Conservation (phyloP, 2,113 vertebrate genomes). For the Calcarius ornatus region DNA sequence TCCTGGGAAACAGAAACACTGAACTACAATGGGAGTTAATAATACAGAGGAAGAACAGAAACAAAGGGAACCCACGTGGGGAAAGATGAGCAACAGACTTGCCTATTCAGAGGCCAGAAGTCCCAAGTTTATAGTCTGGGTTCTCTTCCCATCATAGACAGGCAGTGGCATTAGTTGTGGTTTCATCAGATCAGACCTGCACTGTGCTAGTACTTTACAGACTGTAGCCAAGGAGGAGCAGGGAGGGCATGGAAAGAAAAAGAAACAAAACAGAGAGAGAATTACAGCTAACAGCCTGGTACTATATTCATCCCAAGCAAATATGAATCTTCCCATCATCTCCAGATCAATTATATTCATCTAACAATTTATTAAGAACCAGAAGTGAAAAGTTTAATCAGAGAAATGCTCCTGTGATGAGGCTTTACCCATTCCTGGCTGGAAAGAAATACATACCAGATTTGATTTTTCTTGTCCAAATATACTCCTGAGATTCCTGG, state of each 20-base stretch:
- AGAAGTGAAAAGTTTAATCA: conserved; percentile 64
- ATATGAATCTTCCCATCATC: conserved; percentile 62
- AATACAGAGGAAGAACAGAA: neutral
- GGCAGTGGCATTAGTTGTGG: neutral
- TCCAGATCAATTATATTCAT: conserved; percentile 62
- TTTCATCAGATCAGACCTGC: neutral
- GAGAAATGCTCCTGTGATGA: conserved; percentile 63
- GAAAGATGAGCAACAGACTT: neutral
- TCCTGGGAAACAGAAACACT: neutral
- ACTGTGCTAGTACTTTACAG: neutral
- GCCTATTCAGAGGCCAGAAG: neutral
- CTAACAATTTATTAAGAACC: conserved; percentile 64
- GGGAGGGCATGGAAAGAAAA: neutral
- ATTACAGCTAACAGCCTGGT: neutral
- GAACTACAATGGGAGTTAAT: neutral
- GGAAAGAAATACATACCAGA: conserved; percentile 68
- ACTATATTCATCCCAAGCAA: conserved; percentile 61
- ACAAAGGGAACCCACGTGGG: neutral
- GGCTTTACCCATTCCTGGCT: conserved; percentile 65
- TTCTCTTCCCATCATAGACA: neutral
- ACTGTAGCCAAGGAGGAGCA: neutral
- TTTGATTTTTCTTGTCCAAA: conserved; percentile 56
- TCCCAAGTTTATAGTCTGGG: neutral
- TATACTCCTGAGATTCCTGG: conserved; percentile 72
- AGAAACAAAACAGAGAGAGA: neutral